Evolutionary conservation across 2,888 invertebrate species (phyloP).

Genomic region (Lasioglossum figueresi): DNA sequence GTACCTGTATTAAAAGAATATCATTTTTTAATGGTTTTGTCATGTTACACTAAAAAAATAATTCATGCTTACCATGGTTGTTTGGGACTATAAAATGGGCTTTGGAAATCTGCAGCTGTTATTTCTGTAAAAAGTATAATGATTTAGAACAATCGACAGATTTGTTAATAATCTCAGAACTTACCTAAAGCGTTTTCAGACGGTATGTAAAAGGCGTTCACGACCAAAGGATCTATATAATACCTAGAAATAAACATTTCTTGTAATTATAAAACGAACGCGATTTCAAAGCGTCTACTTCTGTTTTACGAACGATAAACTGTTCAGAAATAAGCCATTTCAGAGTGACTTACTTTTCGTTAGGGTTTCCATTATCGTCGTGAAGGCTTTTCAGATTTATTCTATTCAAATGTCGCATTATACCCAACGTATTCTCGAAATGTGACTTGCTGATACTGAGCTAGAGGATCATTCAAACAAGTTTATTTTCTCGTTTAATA

Average conservation of each 20-base stretch:
- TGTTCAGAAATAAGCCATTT: neutral
- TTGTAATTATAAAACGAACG: neutral
- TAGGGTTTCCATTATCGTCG: fast-evolving
- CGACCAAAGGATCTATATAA: conserved; percentile 22
- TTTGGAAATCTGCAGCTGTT: conserved; percentile 54
- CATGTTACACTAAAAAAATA: neutral
- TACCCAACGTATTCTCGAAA: conserved; percentile 50
- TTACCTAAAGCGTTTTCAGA: conserved; percentile 18
- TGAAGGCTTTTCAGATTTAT: neutral
- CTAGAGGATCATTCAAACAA: conserved; percentile 29
- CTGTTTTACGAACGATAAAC: no score
- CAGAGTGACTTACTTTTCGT: neutral
- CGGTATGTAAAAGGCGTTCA: conserved; percentile 44
- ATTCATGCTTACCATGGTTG: conserved; percentile 50
- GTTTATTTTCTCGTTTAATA: neutral
- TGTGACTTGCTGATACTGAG: conserved; percentile 43
- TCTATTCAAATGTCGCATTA: conserved; percentile 35
- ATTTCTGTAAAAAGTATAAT: conserved; percentile 19
- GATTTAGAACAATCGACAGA: neutral
- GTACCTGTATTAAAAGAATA: conserved; percentile 23
- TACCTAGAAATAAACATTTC: conserved; percentile 30
- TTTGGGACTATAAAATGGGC: conserved; percentile 28
- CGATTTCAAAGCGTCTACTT: neutral
- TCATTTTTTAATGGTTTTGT: neutral
- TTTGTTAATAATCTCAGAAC: neutral